Percentiles rank a stretch among this genome's conserved stretches.
These are phyloP conservation scores for Fratercula arctica DNA, from an alignment of 2,797 vertebrate genomes.

Conservation along the genomic window DNA sequence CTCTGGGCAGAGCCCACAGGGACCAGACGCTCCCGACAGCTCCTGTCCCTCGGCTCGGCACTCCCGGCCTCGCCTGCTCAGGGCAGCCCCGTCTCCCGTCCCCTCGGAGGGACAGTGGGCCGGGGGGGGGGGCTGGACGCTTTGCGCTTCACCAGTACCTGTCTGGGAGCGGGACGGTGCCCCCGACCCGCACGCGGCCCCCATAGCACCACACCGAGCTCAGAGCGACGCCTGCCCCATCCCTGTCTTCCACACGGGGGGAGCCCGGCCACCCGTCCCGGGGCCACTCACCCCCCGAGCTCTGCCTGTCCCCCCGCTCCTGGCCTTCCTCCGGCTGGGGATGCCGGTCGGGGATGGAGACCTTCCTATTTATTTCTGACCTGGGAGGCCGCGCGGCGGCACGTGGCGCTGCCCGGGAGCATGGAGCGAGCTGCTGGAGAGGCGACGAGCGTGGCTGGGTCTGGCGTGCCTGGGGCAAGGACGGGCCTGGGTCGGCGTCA, in stretches of 20 bases:
- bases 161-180: neutral
- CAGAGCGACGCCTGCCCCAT: accelerated
- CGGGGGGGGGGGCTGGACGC: neutral
- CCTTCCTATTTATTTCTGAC: neutral
- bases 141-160: neutral
- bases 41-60: neutral
- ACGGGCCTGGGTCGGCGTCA: accelerated
- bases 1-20: neutral
- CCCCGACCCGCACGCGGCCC: accelerated
- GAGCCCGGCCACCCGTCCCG: accelerated
- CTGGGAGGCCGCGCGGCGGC: accelerated
- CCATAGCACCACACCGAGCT: accelerated
- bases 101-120: neutral
- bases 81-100: accelerated
- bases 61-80: neutral
- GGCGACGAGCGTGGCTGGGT: neutral
- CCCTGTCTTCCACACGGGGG: neutral
- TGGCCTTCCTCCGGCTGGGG: neutral
- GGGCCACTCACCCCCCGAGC: neutral
- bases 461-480: accelerated
- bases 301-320: neutral
- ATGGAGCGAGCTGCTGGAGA: neutral
- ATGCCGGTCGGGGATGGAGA: accelerated
- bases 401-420: accelerated
- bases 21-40: accelerated